Percentiles rank a stretch among this genome's conserved stretches.
These are phyloP conservation scores for Amphiprion ocellaris DNA, from an alignment of 2,113 vertebrate species.

Conservation along the genomic window DNA sequence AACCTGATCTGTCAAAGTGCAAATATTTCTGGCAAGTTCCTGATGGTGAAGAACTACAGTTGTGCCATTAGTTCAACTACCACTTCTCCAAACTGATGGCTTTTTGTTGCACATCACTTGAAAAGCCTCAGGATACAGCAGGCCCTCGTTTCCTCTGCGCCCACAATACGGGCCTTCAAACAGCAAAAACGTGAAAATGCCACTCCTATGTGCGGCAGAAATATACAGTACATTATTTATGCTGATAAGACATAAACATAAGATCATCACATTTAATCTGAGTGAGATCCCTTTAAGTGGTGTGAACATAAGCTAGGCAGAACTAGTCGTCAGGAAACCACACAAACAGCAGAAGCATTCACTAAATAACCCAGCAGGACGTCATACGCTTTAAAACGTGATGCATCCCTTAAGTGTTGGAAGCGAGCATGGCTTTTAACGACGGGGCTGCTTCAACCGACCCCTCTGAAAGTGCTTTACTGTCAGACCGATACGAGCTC, in stretches of 20 bases:
- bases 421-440: conserved; percentile 56
- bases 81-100: background rate
- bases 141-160: background rate
- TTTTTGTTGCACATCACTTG: conserved; percentile 18
- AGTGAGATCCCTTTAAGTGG: background rate
- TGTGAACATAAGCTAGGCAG: background rate
- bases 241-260: conserved; percentile 6
- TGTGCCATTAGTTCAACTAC: background rate
- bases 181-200: background rate
- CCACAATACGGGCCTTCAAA: background rate
- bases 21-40: conserved; percentile 27
- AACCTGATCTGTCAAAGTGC: conserved; percentile 4
- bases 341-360: conserved; percentile 17
- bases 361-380: conserved; percentile 9
- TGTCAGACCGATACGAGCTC: background rate
- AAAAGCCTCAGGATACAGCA: background rate
- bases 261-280: background rate
- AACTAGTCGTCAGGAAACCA: conserved; percentile 1
- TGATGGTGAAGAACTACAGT: conserved; percentile 2
- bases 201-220: too few species aligned
- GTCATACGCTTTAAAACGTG: background rate
- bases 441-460: background rate
- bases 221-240: too few species aligned
- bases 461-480: conserved; percentile 57
- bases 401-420: background rate